Evolutionary conservation across 2,113 vertebrate genomes (phyloP).

Genomic region (Genyomyrus donnyi): DNA sequence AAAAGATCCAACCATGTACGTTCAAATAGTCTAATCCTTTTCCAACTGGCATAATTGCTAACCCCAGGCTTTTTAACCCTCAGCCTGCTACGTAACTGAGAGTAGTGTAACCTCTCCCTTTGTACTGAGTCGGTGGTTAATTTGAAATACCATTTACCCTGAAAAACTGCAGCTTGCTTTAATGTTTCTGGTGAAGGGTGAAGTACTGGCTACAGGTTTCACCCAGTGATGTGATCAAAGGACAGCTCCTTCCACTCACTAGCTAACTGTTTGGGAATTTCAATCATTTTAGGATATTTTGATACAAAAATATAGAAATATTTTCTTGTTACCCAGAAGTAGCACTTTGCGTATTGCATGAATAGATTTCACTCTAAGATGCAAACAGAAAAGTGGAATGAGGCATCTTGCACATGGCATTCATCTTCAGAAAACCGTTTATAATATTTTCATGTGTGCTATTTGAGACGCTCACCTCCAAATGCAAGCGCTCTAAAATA

Average conservation of each 20-base stretch:
- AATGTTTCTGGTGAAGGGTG: not conserved
- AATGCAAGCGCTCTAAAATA: not conserved
- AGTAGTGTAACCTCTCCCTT: not conserved
- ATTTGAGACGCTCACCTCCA: not conserved
- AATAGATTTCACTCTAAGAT: not conserved
- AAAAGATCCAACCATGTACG: not conserved
- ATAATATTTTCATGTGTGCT: not conserved
- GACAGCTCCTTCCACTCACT: not conserved
- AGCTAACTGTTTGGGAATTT: not conserved
- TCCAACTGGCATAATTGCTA: not conserved
- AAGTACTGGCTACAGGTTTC: not conserved
- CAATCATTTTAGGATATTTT: not conserved
- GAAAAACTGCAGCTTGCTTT: not conserved
- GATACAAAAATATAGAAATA: not conserved
- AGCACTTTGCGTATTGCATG: not conserved
- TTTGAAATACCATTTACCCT: slow-evolving; percentile 11
- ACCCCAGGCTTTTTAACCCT: not conserved
- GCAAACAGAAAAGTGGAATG: not conserved
- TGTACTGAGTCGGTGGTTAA: not conserved
- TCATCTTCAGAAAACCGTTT: not conserved
- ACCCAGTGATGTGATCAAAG: not conserved
- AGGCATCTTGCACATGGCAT: not conserved
- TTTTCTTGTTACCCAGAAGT: slow-evolving; percentile 5
- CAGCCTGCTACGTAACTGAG: not conserved
- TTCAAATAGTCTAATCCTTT: not conserved